Percentiles rank a stretch among this genome's conserved stretches.
These are phyloP conservation scores for Salticus scenicus DNA, from an alignment of 2,888 invertebrate species.

Conservation along the genomic window DNA sequence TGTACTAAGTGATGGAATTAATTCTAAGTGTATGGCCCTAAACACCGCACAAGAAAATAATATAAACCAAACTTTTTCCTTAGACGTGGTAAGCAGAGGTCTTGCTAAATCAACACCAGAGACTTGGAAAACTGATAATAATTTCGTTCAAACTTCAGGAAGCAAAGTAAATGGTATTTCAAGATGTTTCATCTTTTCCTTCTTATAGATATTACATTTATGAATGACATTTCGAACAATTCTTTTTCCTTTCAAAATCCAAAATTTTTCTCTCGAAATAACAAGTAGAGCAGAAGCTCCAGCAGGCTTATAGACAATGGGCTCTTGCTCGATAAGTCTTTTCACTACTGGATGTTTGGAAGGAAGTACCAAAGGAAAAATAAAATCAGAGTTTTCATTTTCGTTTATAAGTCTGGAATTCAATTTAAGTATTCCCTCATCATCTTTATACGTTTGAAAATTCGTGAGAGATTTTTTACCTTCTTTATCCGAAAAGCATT, in stretches of 20 bases:
- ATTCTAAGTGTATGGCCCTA: too few species aligned
- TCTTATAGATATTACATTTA: too few species aligned
- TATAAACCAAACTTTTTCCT: slow-evolving; percentile 25
- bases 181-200: not conserved
- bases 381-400: too few species aligned
- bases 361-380: too few species aligned
- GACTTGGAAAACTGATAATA: slow-evolving; percentile 12
- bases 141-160: slow-evolving; percentile 6
- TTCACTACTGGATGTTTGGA: too few species aligned
- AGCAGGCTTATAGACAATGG: slow-evolving; percentile 10
- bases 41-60: too few species aligned
- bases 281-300: slow-evolving; percentile 21
- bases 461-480: slow-evolving; percentile 18
- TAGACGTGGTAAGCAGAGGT: not conserved
- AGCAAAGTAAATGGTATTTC: slow-evolving; percentile 14
- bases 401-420: slow-evolving; percentile 10
- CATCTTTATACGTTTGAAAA: slow-evolving; percentile 18
- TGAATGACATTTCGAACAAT: slow-evolving; percentile 11
- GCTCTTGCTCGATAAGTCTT: too few species aligned
- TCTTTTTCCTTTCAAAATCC: slow-evolving; percentile 21
- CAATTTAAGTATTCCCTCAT: slow-evolving; percentile 20
- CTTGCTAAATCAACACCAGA: slow-evolving; percentile 16
- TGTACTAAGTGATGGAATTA: too few species aligned
- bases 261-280: too few species aligned
- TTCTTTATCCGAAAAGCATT: not conserved